A percentile compares a stretch with the other conserved stretches of the same genome.
Evolutionary conservation across 2,797 vertebrate species (phyloP).

Genomic region (Mycteria americana): DNA sequence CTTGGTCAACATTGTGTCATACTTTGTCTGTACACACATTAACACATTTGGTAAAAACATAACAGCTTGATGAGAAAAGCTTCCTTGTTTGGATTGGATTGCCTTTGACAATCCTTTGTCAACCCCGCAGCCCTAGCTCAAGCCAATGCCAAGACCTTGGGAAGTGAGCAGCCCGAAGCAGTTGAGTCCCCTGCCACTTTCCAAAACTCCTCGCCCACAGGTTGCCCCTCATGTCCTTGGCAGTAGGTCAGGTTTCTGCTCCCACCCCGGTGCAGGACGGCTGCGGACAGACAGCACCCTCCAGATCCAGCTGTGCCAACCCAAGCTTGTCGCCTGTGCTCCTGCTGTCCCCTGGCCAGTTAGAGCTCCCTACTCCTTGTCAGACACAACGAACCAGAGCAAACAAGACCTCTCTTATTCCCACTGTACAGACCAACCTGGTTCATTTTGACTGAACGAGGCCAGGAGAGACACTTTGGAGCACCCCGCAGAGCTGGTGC

Average conservation of each 20-base stretch:
- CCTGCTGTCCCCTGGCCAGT: not conserved
- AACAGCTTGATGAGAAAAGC: not conserved
- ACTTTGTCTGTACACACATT: not conserved
- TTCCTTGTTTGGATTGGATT: not conserved
- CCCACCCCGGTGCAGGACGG: not conserved
- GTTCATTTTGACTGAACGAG: not conserved
- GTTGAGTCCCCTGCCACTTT: not conserved
- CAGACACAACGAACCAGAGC: not conserved
- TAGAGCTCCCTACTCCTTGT: not conserved
- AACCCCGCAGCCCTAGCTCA: fast-evolving
- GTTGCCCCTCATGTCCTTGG: fast-evolving
- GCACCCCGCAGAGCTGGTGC: not conserved
- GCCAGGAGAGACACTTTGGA: not conserved
- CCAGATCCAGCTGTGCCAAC: not conserved
- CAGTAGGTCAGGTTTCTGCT: not conserved
- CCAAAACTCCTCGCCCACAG: not conserved
- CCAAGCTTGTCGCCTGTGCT: not conserved
- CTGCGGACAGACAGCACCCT: not conserved
- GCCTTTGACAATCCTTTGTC: not conserved
- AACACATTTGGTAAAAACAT: not conserved
- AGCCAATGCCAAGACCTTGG: not conserved
- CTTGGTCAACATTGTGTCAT: not conserved
- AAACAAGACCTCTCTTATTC: not conserved
- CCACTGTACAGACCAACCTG: not conserved
- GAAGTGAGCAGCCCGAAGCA: not conserved